These are phyloP conservation scores for Pseudomyrmex cubaensis DNA, from an alignment of 1,140 invertebrate species.

Conservation along the genomic window DNA sequence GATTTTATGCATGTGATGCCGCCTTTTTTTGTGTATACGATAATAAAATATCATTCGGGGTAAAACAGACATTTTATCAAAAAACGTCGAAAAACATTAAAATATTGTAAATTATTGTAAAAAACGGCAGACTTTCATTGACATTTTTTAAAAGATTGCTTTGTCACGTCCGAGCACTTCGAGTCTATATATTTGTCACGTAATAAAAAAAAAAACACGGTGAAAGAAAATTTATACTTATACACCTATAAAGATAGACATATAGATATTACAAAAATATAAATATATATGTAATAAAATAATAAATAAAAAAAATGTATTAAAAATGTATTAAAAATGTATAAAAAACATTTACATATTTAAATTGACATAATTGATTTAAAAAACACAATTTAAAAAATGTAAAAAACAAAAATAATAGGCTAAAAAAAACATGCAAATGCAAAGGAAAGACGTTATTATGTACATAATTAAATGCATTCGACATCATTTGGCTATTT, in stretches of 20 bases:
- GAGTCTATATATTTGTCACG: slow-evolving; percentile 16
- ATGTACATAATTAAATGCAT: slow-evolving; percentile 46
- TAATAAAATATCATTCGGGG: slow-evolving; percentile 23
- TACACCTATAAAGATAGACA: too few species aligned
- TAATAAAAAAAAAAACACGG: not conserved
- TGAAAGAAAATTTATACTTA: too few species aligned
- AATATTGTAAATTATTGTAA: slow-evolving; percentile 3
- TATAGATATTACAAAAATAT: not conserved
- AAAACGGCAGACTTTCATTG: slow-evolving; percentile 3
- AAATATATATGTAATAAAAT: slow-evolving; percentile 1
- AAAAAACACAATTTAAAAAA: not conserved
- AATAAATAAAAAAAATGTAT: slow-evolving; percentile 11
- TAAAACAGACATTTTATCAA: not conserved
- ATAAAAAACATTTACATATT: too few species aligned
- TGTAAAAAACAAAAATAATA: too few species aligned
- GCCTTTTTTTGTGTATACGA: slow-evolving; percentile 1
- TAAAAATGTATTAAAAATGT: not conserved
- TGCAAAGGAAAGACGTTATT: slow-evolving; percentile 14
- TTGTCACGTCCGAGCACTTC: not conserved
- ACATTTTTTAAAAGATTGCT: not conserved
- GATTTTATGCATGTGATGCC: slow-evolving; percentile 71
- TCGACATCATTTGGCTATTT: slow-evolving; percentile 32
- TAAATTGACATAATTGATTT: not conserved
- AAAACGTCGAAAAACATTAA: not conserved
- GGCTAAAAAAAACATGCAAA: not conserved